phyloP scores from a whole-genome alignment of 2,888 invertebrate genomes.

The Dryobotodes eremita region DNA sequence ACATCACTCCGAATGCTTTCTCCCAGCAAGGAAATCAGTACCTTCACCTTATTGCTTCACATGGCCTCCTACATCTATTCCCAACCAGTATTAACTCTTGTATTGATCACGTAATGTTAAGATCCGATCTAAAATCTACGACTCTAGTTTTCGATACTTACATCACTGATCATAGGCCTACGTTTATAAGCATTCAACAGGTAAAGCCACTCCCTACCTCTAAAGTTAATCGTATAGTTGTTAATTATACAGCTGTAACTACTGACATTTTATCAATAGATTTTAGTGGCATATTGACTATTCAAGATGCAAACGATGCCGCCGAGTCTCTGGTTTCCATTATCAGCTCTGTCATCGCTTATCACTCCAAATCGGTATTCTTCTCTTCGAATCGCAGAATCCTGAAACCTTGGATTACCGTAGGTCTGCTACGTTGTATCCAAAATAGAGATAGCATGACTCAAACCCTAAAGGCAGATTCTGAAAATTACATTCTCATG shows the following conservation, averaged over 20 bases:
- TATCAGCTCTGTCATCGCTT: not conserved
- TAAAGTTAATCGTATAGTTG: not conserved
- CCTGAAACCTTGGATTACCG: constrained; percentile 19
- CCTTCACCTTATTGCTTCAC: no score
- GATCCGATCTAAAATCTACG: not conserved
- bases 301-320: not conserved
- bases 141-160: not conserved
- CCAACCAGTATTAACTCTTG: not conserved
- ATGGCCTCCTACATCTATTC: not conserved
- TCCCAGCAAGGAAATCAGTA: no score
- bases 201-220: not conserved
- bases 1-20: no score
- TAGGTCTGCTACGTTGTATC: constrained; percentile 8
- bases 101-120: not conserved
- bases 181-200: not conserved
- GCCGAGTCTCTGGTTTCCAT: not conserved
- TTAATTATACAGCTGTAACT: not conserved
- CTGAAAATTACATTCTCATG: constrained; percentile 8
- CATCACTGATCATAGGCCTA: not conserved
- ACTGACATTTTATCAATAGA: not conserved
- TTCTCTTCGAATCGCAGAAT: constrained; percentile 5
- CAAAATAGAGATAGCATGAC: constrained; percentile 15
- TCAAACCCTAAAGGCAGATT: not conserved
- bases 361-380: constrained; percentile 2
- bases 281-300: not conserved